Conservation (phyloP, 92 coral and sea anemone genomes). For the Paramuricea clavata region DNA sequence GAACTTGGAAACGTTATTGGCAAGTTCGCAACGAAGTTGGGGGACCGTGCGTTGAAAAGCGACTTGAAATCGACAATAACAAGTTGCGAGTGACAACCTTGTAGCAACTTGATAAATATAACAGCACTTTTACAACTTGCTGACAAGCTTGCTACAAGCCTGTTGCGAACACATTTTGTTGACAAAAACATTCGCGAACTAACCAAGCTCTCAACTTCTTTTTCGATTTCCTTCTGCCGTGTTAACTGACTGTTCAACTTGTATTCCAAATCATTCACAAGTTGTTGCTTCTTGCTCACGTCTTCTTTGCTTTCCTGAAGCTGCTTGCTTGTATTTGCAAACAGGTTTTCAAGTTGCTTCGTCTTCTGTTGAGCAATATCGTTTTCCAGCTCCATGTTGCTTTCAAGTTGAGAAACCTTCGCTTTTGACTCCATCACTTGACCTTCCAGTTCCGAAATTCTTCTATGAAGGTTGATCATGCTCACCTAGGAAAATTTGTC, state of each 20-base stretch:
- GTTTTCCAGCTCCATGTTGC: not conserved
- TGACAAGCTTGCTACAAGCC: no score
- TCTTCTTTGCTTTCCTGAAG: conserved; percentile 11
- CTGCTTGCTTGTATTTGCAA: not conserved
- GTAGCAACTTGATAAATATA: no score
- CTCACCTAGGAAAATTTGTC: not conserved
- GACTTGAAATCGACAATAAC: no score
- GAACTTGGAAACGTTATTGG: no score
- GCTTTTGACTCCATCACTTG: conserved; percentile 6
- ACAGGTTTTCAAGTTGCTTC: conserved; percentile 24
- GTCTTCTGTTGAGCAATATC: conserved; percentile 8
- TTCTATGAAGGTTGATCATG: not conserved
- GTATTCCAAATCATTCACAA: conserved; percentile 64
- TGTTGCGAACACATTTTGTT: no score
- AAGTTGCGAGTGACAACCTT: no score
- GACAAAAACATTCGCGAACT: not conserved
- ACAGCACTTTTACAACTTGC: no score
- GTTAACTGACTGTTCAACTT: conserved; percentile 68
- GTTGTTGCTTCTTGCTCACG: conserved; percentile 17
- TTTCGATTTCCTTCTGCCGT: conserved; percentile 65
- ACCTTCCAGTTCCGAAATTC: not conserved
- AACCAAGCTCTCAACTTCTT: conserved; percentile 43
- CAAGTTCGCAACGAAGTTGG: no score
- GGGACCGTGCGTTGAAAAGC: no score
- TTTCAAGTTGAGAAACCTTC: not conserved